Evolutionary conservation across 1,140 invertebrate species (phyloP), one percentile per base, ranked within the genome.

Genomic region (Pomacea maculata): DNA sequence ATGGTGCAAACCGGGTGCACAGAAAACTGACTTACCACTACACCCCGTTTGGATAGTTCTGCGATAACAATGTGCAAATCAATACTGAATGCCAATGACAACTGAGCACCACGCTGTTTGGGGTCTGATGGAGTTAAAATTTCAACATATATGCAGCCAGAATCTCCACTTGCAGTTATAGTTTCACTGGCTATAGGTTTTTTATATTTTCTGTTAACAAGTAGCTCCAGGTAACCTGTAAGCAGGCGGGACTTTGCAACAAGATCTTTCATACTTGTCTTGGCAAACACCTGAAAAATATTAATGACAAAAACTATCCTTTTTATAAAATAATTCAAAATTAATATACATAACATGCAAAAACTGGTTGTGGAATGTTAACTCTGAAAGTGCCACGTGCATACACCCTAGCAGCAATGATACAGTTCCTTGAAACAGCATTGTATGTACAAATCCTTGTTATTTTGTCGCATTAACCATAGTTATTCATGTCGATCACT

Each of bases 211-310:
- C 84, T 73, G 68, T 83, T 84, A 2, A 93, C 82, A 21, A 94
- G 89, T 52, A 87, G 84, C 85, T 94, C 93, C 57, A 94, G 82
- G 84, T 94, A 94, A 0, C 92, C 93, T 7, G 94, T 94, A n/a
- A 94, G 84, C 29, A 94, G 86, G 78, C 86, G 88, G 25, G 93
- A 93, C 83, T 94, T 94, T 21, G 86, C 83, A 15, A 91, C 78
- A 12, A 94, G 80, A 25, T 91, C 88, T 57, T 90, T 85, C 86
- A 94, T 91, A 0, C 87, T 87, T 1, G 92, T 92, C 85, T 93
- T 90, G 34, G 91, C 90, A 83, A 93, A 94, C 57, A 94, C 91
- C 93, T 94, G 84, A 67, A 83, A 81, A 67, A 54, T 78, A 82
- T 57, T 17, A 78, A 70, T 57, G 11, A 74, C 80, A 19, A 76